Evolutionary conservation across 1,140 invertebrate species (phyloP), one percentile per base, ranked within the genome.

Genomic region (Leucophenga varia): DNA sequence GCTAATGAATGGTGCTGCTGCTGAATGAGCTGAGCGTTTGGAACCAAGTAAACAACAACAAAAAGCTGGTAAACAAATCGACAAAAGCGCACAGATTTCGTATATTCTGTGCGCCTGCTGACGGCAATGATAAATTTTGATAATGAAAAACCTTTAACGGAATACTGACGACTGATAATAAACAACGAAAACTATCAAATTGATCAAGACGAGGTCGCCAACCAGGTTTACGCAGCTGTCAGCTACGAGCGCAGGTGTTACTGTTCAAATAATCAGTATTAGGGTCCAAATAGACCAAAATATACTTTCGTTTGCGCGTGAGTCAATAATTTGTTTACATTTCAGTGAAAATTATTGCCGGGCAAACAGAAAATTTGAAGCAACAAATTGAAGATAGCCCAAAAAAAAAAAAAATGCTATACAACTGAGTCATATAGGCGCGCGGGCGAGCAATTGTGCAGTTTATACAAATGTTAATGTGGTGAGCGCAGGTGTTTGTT

Each of bases 161-260:
- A n/a, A n/a, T n/a, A n/a, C n/a, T n/a, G n/a, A n/a, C n/a, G 43
- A 38, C 44, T 67, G 63, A 67, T 67, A 67, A 59, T n/a, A 57
- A 49, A 21, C 37, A 50, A 46, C 49, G 52, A 39, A n/a, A n/a
- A n/a, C n/a, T 49, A 40, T 64, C 35, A 19, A 31, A 20, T 22
- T 36, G 45, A 42, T 16, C 42, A 25, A 42, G 19, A 34, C 36
- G 38, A 41, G 38, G 46, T 45, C 30, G 35, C 45, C 52, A 55
- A 61, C n/a, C 56, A 56, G 47, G 47, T 54, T 50, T 50, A 38
- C 32, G 36, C 36, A 36, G n/a, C n/a, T 25, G 22, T 25, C 22
- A n/a, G n/a, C n/a, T n/a, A n/a, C n/a, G n/a, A n/a, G n/a, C n/a
- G n/a, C n/a, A n/a, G n/a, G n/a, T n/a, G n/a, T n/a, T n/a, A n/a